These are phyloP conservation scores for Microdon myrmicae DNA, from an alignment of 2,888 invertebrate genomes.

Conservation along the genomic window DNA sequence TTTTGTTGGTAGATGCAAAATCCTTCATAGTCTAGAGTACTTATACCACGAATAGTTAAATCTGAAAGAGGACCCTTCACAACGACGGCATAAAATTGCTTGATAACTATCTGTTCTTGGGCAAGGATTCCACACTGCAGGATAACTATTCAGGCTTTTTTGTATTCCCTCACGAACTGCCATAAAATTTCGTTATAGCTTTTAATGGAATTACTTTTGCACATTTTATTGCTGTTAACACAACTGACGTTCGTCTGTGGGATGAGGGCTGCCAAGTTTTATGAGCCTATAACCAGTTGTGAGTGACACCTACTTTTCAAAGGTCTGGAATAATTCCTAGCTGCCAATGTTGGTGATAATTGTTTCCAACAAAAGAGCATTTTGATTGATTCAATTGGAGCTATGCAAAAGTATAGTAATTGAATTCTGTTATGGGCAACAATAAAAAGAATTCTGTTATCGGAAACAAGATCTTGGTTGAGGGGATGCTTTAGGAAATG, in stretches of 20 bases:
- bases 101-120: slow-evolving; percentile 16
- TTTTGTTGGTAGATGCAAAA: slow-evolving; percentile 14
- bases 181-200: slow-evolving; percentile 52
- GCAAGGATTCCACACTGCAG: slow-evolving; percentile 5
- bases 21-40: slow-evolving; percentile 39
- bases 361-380: too few relatives aligned
- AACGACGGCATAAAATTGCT: slow-evolving; percentile 29
- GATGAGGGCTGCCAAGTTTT: slow-evolving; percentile 4
- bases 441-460: too few relatives aligned
- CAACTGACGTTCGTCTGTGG: slow-evolving; percentile 12
- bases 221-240: slow-evolving; percentile 46
- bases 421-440: too few relatives aligned
- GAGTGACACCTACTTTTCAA: slow-evolving; percentile 24
- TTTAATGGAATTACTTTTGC: slow-evolving; percentile 52
- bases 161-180: slow-evolving; percentile 43
- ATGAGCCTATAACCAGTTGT: slow-evolving; percentile 26
- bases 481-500: too few relatives aligned
- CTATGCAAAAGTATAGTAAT: too few relatives aligned
- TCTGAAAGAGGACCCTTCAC: slow-evolving; percentile 37
- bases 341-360: too few relatives aligned
- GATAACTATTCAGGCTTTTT: slow-evolving; percentile 12
- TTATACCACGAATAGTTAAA: slow-evolving; percentile 51
- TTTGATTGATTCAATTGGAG: too few relatives aligned
- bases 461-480: too few relatives aligned
- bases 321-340: too few relatives aligned